These are phyloP conservation scores for Bombus soroeensis DNA, from an alignment of 1,140 invertebrate genomes.

Conservation along the genomic window DNA sequence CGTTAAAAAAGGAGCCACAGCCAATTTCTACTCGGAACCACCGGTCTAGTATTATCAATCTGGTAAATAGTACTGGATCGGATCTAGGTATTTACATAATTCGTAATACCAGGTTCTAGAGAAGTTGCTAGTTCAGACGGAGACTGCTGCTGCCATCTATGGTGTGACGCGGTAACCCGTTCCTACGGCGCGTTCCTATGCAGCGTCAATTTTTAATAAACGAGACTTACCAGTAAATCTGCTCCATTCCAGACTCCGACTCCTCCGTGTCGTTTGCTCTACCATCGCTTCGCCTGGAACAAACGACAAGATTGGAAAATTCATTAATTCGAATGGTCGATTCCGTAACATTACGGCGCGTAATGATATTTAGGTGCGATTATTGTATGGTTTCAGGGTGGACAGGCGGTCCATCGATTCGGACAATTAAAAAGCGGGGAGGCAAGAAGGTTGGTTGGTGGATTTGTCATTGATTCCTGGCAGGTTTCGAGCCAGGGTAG, in stretches of 20 bases:
- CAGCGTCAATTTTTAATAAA: constrained; percentile 16
- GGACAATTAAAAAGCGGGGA: constrained; percentile 54
- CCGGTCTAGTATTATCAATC: too few species aligned
- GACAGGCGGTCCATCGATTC: constrained; percentile 41
- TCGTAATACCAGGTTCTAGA: too few species aligned
- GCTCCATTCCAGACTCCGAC: background rate
- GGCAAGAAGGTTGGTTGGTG: constrained; percentile 45
- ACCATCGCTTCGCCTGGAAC: background rate
- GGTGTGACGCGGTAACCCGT: background rate
- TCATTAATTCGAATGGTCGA: background rate
- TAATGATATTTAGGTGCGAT: background rate
- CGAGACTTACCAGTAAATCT: background rate
- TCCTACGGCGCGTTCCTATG: background rate
- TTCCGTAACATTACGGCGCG: too few species aligned
- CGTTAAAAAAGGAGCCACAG: too few species aligned
- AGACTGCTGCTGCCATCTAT: constrained; percentile 19
- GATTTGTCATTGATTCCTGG: constrained; percentile 79
- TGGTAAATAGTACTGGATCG: too few species aligned
- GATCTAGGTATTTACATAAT: too few species aligned
- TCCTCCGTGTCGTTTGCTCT: too few species aligned
- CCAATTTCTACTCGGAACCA: too few species aligned
- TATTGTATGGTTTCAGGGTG: background rate
- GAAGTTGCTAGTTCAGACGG: too few species aligned
- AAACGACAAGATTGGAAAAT: background rate
- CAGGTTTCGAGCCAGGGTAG: constrained; percentile 70